phyloP scores from a whole-genome alignment of 2,888 invertebrate genomes.

The Mesoligia furuncula region DNA sequence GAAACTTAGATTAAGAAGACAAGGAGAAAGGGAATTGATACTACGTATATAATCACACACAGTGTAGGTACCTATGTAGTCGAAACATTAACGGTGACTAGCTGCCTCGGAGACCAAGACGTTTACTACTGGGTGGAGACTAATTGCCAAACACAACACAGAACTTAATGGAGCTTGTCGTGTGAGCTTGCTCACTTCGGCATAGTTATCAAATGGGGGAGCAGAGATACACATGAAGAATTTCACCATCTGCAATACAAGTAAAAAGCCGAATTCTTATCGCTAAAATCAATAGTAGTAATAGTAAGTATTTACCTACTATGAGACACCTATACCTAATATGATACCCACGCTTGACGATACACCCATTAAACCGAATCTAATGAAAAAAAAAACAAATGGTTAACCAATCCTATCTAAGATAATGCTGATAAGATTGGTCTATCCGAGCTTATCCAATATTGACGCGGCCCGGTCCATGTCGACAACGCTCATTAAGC shows the following conservation, averaged over 20 bases:
- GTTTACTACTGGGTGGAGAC: constrained; percentile 29
- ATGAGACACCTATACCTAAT: background rate
- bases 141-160: constrained; percentile 46
- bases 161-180: constrained; percentile 46
- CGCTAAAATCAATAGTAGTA: background rate
- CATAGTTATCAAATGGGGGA: constrained; percentile 1
- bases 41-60: background rate
- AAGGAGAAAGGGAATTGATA: background rate
- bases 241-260: background rate
- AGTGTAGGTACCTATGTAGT: background rate
- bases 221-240: background rate
- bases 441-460: constrained; percentile 47
- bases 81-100: constrained; percentile 23
- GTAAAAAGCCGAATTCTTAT: background rate
- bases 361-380: constrained; percentile 22
- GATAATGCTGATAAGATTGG: constrained; percentile 53
- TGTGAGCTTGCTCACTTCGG: constrained; percentile 28
- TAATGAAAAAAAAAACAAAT: constrained; percentile 39
- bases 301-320: too few relatives aligned
- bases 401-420: constrained; percentile 35
- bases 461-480: constrained; percentile 51
- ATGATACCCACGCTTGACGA: background rate
- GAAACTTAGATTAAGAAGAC: background rate
- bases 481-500: constrained; percentile 61
- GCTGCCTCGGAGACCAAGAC: constrained; percentile 38